Base-by-base conservation (phyloP, 2,113 vertebrate species). In the Vimba vimba region DNA sequence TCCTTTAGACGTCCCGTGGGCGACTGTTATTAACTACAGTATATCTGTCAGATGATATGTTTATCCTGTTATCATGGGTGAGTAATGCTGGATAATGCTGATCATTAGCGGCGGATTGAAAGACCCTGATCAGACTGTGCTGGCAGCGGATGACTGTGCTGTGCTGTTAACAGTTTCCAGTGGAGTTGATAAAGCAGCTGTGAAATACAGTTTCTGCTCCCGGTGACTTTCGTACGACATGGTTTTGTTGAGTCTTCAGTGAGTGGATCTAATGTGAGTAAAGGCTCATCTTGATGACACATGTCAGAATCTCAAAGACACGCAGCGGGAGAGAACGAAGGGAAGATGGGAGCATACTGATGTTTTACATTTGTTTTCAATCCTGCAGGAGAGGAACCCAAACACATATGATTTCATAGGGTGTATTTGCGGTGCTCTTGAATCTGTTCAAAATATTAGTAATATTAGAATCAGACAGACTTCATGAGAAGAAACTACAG, bases 221-320 rank as follows among this genome's bases (percentile, higher is more conserved):
- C 0, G 4, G 0, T 36, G 66, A 21, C 66, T 69, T 36, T 21
- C 4, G 2, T 68, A 9, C 7, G 30, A 36, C 30, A 21, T 68
- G 17, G 15, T 2, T 69, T 69, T 36, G 30, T 10, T 4, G 66
- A 69, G 66, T 69, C 17, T 21, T 30, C 66, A 21, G 30, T 36
- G 66, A 69, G 66, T 45, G 68, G 36, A 71, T 71, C 19, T 71
- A 17, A 71, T 9, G 2, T 39, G 33, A 36, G 30, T 3, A 10
- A 33, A 8, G 17, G 30, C 39, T 73, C 69, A 45, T 73, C 68
- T 71, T 73, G 69, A 73, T 73, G 69, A 73, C 69, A 43, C 10
- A 73, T 73, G 69, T n/a, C 36, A 73, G 21, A 25, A 15, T 45
- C 25, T 74, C 71, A 15, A 33, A 66, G 27, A 13, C 62, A 4